Evolutionary conservation across 2,797 vertebrate genomes (phyloP).

Genomic region (Cossypha caffra): DNA sequence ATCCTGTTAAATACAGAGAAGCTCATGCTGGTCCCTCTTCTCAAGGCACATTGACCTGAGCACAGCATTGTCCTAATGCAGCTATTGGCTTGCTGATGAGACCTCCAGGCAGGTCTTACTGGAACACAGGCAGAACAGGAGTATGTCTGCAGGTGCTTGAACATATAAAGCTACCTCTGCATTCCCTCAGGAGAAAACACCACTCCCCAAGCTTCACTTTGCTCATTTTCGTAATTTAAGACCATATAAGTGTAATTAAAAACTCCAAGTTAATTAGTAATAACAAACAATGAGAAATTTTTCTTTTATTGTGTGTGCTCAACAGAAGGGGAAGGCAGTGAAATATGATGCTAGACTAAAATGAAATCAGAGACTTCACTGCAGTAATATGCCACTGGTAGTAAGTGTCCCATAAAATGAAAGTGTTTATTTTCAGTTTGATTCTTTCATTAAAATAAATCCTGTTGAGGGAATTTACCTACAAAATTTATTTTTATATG

Average conservation of each 20-base stretch:
- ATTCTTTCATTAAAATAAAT: constrained; percentile 53
- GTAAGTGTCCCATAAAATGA: constrained; percentile 43
- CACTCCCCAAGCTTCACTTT: background rate
- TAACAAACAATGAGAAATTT: constrained; percentile 1
- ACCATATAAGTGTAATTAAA: constrained; percentile 29
- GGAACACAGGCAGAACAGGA: background rate
- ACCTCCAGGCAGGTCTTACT: background rate
- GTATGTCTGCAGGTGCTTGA: background rate
- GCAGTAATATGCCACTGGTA: constrained; percentile 31
- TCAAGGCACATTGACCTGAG: background rate
- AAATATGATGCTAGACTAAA: constrained; percentile 22
- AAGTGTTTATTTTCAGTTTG: constrained; percentile 22
- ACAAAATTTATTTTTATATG: constrained; percentile 16
- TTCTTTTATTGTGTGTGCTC: background rate
- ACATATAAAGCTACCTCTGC: background rate
- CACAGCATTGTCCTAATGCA: background rate
- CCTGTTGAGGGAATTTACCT: constrained; percentile 14
- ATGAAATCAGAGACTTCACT: constrained; percentile 46
- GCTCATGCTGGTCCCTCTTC: background rate
- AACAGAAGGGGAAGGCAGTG: background rate
- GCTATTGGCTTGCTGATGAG: background rate
- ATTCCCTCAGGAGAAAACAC: background rate
- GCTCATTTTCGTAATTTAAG: constrained; percentile 15
- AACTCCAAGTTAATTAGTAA: background rate
- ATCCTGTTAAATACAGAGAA: background rate